Conservation (phyloP, 2,888 invertebrate genomes). For the Acleris laterana region DNA sequence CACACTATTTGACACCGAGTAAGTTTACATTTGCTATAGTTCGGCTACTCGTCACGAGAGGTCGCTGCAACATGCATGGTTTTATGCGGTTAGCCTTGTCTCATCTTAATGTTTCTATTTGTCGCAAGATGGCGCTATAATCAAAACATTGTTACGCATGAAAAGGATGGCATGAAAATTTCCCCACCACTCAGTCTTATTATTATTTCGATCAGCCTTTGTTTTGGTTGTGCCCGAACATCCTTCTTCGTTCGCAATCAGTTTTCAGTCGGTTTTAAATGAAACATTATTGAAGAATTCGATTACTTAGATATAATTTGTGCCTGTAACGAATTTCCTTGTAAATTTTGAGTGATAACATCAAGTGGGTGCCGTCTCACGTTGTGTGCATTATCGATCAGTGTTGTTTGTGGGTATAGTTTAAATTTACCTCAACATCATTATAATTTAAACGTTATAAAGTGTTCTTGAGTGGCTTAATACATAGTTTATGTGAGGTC, state of each 20-base stretch:
- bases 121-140: slow-evolving; percentile 19
- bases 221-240: slow-evolving; percentile 44
- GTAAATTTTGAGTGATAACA: background rate
- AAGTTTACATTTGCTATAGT: background rate
- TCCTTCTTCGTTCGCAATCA: background rate
- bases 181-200: slow-evolving; percentile 27
- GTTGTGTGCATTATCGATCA: slow-evolving; percentile 21
- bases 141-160: background rate
- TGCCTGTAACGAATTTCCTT: background rate
- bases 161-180: slow-evolving; percentile 28
- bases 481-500: background rate
- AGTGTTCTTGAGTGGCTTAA: background rate
- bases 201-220: slow-evolving; percentile 39
- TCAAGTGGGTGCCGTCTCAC: background rate
- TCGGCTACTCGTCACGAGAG: slow-evolving; percentile 9
- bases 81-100: too few relatives aligned
- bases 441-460: background rate
- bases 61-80: background rate
- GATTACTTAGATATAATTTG: background rate
- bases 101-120: background rate
- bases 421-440: background rate
- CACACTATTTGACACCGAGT: background rate
- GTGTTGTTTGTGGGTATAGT: slow-evolving; percentile 3
- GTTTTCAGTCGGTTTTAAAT: slow-evolving; percentile 1
- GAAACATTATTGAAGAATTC: background rate